Evolutionary conservation across 2,113 vertebrate species (phyloP).

Genomic region (Corvus moneduloides): DNA sequence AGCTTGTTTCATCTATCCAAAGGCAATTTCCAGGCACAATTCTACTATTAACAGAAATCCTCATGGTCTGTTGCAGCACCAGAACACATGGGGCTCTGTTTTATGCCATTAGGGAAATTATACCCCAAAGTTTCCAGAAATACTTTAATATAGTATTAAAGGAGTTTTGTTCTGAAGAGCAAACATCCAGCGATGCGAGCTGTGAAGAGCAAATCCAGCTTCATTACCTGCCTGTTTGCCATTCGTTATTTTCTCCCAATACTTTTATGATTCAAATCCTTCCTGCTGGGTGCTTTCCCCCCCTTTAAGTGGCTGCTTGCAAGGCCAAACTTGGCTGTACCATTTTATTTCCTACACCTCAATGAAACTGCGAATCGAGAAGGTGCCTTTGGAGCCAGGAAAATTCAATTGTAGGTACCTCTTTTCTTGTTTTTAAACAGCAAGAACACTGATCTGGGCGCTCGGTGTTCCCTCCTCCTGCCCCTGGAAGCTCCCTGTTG

Average conservation of each 20-base stretch:
- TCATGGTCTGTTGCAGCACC: not conserved
- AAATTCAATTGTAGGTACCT: not conserved
- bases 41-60: not conserved
- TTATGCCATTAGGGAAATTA: not conserved
- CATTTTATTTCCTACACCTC: not conserved
- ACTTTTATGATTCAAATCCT: not conserved
- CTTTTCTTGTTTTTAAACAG: not conserved
- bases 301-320: not conserved
- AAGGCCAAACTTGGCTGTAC: not conserved
- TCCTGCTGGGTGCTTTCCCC: not conserved
- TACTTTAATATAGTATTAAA: not conserved
- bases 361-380: not conserved
- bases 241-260: not conserved
- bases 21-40: not conserved
- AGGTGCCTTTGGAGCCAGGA: not conserved
- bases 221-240: not conserved
- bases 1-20: not conserved
- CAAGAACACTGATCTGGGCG: not conserved
- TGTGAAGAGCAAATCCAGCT: not conserved
- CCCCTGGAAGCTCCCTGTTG: not conserved
- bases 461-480: not conserved
- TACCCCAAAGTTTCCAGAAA: not conserved
- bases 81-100: not conserved
- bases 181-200: not conserved
- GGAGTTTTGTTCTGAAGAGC: not conserved